These are phyloP conservation scores for Drosophila lacicola DNA, from an alignment of 2,888 invertebrate genomes.

Conservation along the genomic window DNA sequence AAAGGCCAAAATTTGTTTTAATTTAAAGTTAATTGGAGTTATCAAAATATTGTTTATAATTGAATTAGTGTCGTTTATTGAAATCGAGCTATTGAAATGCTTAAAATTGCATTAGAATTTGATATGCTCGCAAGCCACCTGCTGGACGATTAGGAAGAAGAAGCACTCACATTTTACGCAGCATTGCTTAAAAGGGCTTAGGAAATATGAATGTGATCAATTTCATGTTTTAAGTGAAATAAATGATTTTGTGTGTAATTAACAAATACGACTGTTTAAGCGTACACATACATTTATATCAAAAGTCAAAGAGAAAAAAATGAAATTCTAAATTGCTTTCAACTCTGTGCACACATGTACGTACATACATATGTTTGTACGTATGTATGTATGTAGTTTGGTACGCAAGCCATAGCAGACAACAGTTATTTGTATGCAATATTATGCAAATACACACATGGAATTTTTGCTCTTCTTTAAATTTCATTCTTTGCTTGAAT, in stretches of 20 bases:
- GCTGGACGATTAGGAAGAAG: not conserved
- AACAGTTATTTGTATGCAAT: conserved; percentile 1
- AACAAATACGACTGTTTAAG: too few relatives aligned
- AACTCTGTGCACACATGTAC: not conserved
- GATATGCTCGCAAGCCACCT: too few relatives aligned
- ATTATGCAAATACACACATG: too few relatives aligned
- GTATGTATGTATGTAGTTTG: too few relatives aligned
- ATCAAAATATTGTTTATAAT: not conserved
- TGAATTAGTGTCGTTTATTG: not conserved
- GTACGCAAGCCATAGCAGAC: not conserved
- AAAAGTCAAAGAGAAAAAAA: too few relatives aligned
- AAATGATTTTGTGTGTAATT: not conserved
- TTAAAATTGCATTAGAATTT: not conserved
- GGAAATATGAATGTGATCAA: not conserved
- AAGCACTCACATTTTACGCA: not conserved
- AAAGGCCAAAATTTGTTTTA: not conserved
- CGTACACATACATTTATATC: too few relatives aligned
- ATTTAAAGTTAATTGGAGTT: not conserved
- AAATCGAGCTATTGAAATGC: not conserved
- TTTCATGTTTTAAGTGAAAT: not conserved
- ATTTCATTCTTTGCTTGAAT: not conserved
- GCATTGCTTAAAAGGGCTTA: not conserved
- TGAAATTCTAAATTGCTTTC: too few relatives aligned
- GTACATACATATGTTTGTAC: too few relatives aligned
- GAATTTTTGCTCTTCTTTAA: not conserved